Conservation (phyloP, 1,140 invertebrate genomes). For the Drosophila orosa region DNA sequence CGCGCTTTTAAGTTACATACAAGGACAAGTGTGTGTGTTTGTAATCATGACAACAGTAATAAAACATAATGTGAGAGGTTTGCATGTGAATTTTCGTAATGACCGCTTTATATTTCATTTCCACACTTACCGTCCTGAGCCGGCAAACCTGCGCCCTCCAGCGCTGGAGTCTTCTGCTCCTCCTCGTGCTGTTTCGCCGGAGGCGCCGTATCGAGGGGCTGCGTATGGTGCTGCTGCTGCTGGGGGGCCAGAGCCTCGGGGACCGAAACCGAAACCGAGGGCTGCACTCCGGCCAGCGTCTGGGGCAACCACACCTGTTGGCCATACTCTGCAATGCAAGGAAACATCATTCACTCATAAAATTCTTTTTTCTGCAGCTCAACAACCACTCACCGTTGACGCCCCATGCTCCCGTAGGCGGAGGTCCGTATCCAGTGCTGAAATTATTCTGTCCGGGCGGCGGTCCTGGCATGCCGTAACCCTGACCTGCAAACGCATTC, state of each 20-base stretch:
- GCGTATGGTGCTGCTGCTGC: slow-evolving; percentile 25
- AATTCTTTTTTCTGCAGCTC: not conserved
- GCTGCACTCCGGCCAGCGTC: slow-evolving; percentile 39
- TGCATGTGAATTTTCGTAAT: slow-evolving; percentile 75
- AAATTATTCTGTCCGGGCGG: slow-evolving; percentile 53
- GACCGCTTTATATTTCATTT: slow-evolving; percentile 64
- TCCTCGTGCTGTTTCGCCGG: slow-evolving; percentile 31
- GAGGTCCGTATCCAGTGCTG: slow-evolving; percentile 59
- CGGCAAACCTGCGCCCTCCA: slow-evolving; percentile 72
- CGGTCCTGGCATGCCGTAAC: slow-evolving; percentile 62
- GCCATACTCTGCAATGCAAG: slow-evolving; percentile 55
- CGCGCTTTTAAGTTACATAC: slow-evolving; percentile 51
- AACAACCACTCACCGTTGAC: slow-evolving; percentile 60
- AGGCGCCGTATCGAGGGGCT: slow-evolving; percentile 11
- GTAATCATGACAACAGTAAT: slow-evolving; percentile 77
- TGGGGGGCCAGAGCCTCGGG: slow-evolving; percentile 34
- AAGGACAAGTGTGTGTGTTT: slow-evolving; percentile 38
- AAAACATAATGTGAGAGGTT: slow-evolving; percentile 82
- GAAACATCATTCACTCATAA: too few relatives aligned
- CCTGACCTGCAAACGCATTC: slow-evolving; percentile 56
- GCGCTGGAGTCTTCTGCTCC: slow-evolving; percentile 53
- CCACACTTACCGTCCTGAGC: slow-evolving; percentile 73
- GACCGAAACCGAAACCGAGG: slow-evolving; percentile 9
- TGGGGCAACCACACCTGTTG: slow-evolving; percentile 74
- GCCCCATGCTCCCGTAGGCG: slow-evolving; percentile 59